phyloP scores from a whole-genome alignment of 2,797 vertebrate species.

The Acanthurus leucopareius region DNA sequence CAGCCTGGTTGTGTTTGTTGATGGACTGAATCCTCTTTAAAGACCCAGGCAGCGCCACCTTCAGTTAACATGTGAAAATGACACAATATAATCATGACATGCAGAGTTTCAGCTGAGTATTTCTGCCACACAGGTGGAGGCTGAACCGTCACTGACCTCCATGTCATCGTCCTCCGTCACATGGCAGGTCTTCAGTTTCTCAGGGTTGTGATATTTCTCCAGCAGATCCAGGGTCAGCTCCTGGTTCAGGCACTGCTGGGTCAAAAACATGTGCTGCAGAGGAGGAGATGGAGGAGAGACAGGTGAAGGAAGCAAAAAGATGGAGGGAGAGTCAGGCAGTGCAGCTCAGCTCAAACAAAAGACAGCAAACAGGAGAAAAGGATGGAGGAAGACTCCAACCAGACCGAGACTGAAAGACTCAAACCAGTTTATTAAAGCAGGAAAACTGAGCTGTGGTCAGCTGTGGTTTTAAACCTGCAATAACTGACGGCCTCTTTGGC shows the following conservation, averaged over 20 bases:
- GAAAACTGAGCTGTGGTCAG: background rate
- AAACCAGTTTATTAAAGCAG: too few relatives aligned
- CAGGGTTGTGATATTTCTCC: conserved; percentile 89
- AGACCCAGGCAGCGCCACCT: conserved; percentile 79
- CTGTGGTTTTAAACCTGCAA: background rate
- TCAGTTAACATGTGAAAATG: conserved; percentile 4
- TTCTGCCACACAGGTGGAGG: background rate
- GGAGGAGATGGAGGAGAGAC: background rate
- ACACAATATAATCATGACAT: too few relatives aligned
- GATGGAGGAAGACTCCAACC: background rate
- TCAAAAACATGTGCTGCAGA: conserved; percentile 87
- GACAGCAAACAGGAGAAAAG: background rate
- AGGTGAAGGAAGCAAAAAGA: too few relatives aligned
- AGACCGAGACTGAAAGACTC: background rate
- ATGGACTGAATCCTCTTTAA: conserved; percentile 91
- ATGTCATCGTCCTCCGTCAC: conserved; percentile 89
- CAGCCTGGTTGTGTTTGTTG: conserved; percentile 86
- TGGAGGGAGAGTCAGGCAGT: background rate
- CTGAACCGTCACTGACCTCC: conserved; percentile 74
- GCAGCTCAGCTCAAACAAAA: background rate
- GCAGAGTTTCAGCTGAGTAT: too few relatives aligned
- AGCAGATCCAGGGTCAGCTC: conserved; percentile 90
- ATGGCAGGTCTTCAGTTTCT: conserved; percentile 81
- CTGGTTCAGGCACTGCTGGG: conserved; percentile 81
- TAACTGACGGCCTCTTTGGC: background rate